Conservation (phyloP, 2,113 vertebrate genomes). For the Otus sunia region DNA sequence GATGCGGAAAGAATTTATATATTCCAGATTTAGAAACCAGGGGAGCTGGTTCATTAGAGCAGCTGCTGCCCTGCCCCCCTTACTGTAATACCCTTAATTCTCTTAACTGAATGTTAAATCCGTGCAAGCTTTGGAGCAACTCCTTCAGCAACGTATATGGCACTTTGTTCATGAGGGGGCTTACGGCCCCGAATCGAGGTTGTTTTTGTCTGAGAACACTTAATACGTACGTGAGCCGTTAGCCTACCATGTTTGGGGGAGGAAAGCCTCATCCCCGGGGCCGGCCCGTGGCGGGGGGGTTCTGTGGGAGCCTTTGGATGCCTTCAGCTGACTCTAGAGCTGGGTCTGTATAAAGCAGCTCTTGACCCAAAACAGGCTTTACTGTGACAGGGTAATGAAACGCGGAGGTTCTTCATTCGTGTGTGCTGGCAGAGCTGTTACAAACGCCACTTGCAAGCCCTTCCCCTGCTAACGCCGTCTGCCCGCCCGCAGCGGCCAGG, state of each 20-base stretch:
- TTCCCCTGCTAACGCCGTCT: not conserved
- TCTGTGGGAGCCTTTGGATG: not conserved
- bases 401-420: no score
- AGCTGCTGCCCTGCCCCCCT: not conserved
- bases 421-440: rapidly evolving
- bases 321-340: not conserved
- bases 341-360: not conserved
- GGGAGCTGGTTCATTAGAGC: not conserved
- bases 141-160: not conserved
- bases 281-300: no score
- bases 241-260: not conserved
- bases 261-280: not conserved
- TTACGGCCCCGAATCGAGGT: not conserved
- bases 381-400: not conserved
- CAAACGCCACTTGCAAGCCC: no score
- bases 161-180: not conserved
- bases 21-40: not conserved
- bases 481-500: not conserved
- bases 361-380: not conserved
- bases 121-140: not conserved
- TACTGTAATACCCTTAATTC: not conserved
- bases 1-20: not conserved
- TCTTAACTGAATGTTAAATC: not conserved
- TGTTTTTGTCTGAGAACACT: not conserved
- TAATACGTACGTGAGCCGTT: no score